Base-by-base conservation (phyloP, 2,888 invertebrate genomes). In the Penaeus monodon region DNA sequence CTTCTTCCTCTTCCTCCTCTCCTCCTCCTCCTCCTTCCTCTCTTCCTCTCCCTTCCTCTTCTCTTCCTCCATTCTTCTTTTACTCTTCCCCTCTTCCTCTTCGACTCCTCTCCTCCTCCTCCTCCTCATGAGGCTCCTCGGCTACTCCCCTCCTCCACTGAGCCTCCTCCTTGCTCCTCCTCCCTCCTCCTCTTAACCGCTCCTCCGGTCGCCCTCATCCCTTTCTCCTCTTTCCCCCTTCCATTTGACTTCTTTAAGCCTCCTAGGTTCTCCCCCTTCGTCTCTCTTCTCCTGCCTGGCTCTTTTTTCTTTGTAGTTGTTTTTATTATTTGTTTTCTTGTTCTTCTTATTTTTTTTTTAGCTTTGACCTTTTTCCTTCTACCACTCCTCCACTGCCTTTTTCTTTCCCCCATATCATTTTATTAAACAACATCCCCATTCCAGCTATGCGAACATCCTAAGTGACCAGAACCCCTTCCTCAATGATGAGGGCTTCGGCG, bases 401-500 rank as follows among this genome's bases (percentile, higher is more conserved):
- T 29, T 3, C 20, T 68, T 20, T 68, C 2, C 29, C 70, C 29
- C 70, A 17, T 63, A 0, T 57, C 17, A 22, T 57, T 49, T 38
- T n/a, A 78, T 1, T 7, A 24, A 57, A 44, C 20, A n/a, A n/a
- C 20, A 14, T 33, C 63, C 22, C 8, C n/a, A 57, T 44, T 64
- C 22, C 73, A 81, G 86, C 27, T 88, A 88, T 66, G 65, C 84
- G 12, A 84, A 63, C 17, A 76, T 88, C 44, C 64, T 88, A 0
- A 38, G 70, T 8, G 88, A 88, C 24, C 81, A 81, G 63, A 88
- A 88, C 63, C 88, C 88, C n/a, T 88, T 88, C 44, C 83, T 88
- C 14, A 88, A 88, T 81, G 88, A 73, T 27, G 84, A 88, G 57
- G 88, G 88, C 17, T 88, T 88, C 38, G 88, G 88, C 2, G 76